Base-by-base conservation (phyloP, 1,140 invertebrate genomes). In the Lepidurus arcticus region DNA sequence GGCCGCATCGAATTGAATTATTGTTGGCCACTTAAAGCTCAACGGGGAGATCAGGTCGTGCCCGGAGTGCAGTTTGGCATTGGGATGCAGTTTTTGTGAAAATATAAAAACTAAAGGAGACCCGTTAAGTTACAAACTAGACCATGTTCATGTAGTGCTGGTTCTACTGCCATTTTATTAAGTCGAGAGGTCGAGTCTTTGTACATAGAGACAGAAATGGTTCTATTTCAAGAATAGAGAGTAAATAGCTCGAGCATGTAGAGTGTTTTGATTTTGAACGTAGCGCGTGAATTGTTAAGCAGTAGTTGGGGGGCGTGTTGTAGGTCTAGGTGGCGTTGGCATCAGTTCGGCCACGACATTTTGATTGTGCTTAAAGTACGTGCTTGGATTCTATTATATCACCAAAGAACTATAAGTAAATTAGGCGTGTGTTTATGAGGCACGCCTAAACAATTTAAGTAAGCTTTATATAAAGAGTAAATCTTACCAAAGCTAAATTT, bases 1-100 rank as follows among this genome's bases (percentile, higher is more conserved):
- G 94, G 93, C 13, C 86, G 94, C 78, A 84, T 96, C 21, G 95
- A 97, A 87, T 86, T 97, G 9, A 97, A 96, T 86, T 94, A 94
- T 85, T 91, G 90, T 84, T 83, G 92, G 76, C 93, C 93, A 34
- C 83, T 91, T 53, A 83, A 84, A 47, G 85, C 86, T 77, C 83
- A 86, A 80, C 84, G 85, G 45, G 86, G 87, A 47, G 89, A 89
- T 76, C 84, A 85, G 79, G 80, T 87, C 9, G 87, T 88, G 76
- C 85, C 86, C 5, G 91, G 91, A 2, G 83, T 92, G 65, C 91
- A 92, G 83, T 88, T 92, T 83, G 92, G 92, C 10, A 86, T 93
- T 80, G 91, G 91, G 26, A 86, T 91, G 0, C 87, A 88, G 81
- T 92, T 92, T 84, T 85, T 90, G 42, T 91, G 87, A 82, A 24